Evolutionary conservation across 1,140 invertebrate genomes (phyloP).

Genomic region (Cryptotermes secundus): DNA sequence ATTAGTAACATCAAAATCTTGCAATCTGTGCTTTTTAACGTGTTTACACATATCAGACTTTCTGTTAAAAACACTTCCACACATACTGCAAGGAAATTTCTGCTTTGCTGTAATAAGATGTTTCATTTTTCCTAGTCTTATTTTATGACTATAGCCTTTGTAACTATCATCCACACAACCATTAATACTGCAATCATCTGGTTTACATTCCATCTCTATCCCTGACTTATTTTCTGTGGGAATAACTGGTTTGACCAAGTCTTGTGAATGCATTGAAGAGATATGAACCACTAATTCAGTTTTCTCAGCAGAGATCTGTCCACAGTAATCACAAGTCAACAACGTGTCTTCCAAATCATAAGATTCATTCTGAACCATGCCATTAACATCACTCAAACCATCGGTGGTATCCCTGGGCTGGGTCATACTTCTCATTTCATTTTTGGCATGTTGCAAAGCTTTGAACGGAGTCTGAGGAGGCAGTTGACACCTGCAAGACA

Average conservation of each 20-base stretch:
- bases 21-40: background rate
- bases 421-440: background rate
- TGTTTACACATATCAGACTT: background rate
- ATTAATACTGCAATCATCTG: background rate
- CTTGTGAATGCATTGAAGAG: background rate
- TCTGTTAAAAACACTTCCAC: background rate
- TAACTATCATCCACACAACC: too few relatives aligned
- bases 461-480: slow-evolving; percentile 20
- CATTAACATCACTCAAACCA: background rate
- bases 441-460: slow-evolving; percentile 15
- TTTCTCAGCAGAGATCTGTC: background rate
- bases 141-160: background rate
- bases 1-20: background rate
- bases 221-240: background rate
- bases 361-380: background rate
- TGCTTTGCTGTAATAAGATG: background rate
- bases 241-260: background rate
- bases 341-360: background rate
- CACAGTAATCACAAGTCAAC: background rate
- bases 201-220: background rate
- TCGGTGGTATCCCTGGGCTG: background rate
- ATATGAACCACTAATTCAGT: background rate
- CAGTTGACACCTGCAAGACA: slow-evolving; percentile 28
- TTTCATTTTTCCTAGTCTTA: background rate
- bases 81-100: background rate